Evolutionary conservation across 2,113 vertebrate genomes (phyloP), one percentile per base, ranked within the genome.

Genomic region (Acrocephalus arundinaceus): DNA sequence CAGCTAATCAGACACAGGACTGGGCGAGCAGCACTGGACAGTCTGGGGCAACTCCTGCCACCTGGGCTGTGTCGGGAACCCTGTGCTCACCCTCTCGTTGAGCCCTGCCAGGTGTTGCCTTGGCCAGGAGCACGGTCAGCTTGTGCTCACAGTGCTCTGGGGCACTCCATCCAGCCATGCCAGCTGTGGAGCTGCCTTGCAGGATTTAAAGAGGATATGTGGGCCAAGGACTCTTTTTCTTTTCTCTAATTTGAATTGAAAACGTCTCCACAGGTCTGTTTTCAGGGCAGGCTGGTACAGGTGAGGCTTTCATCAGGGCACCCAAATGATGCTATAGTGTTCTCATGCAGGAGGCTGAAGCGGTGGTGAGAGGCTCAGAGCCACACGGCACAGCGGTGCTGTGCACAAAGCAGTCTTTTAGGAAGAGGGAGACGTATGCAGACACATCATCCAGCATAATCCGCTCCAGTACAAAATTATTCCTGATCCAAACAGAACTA

Each of bases 1-100:
- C 54, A 10, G 10, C 37, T 18, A 4, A 19, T 11, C 25, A 8
- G 30, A 11, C 4, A 10, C 9, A 17, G 48, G 14, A 12, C 17
- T 3, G 6, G 23, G 33, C 0, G 0, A 51, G 37, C 13, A 55
- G 46, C 0, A 35, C 12, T 7, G 65, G 41, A 3, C 13, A 19
- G 4, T 0, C 8, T 0, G 0, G 19, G 41, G 37, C 24, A 13
- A 10, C 6, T 51, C 10, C 55, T 9, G 48, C 28, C 1, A 0
- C 10, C 37, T 1, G 10, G 22, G 10, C 7, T 22, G 17, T 13
- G 22, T 6, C 11, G 5, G 14, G 16, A 79, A 17, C 7, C 7
- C 1, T 1, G 10, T 39, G 48, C 30, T 15, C 14, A 5, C 10
- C 10, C 20, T 48, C 41, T 33, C 1, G 1, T 21, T 5, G 28